Evolutionary conservation across 2,113 vertebrate genomes (phyloP).

Genomic region (Cololabis saira): DNA sequence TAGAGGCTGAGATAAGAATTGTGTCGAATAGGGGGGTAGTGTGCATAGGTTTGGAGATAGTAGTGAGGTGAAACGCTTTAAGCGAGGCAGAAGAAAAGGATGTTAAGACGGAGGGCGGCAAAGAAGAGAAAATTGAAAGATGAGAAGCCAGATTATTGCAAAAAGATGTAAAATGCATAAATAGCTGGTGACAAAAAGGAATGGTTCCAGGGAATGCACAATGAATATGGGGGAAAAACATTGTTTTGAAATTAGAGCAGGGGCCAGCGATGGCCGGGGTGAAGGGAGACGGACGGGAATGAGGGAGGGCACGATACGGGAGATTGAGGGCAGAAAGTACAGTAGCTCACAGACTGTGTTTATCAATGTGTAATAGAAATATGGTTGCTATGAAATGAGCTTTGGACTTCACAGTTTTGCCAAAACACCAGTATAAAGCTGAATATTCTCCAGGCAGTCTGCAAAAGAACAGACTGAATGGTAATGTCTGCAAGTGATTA

Average conservation of each 20-base stretch:
- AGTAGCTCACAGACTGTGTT: constrained; percentile 58
- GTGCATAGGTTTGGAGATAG: constrained; percentile 63
- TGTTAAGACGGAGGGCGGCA: constrained; percentile 48
- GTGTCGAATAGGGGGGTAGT: constrained; percentile 41
- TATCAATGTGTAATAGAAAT: constrained; percentile 70
- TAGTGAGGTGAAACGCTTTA: constrained; percentile 66
- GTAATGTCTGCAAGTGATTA: constrained; percentile 70
- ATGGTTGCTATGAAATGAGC: constrained; percentile 49
- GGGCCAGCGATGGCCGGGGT: not conserved
- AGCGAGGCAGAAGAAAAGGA: constrained; percentile 53
- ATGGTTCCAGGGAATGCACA: constrained; percentile 27
- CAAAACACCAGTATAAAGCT: constrained; percentile 66
- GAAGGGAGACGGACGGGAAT: constrained; percentile 15
- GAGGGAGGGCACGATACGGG: constrained; percentile 3
- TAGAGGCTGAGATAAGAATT: constrained; percentile 65
- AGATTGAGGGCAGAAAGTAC: constrained; percentile 40
- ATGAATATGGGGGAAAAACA: constrained; percentile 11
- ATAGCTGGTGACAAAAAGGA: constrained; percentile 54
- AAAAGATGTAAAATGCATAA: constrained; percentile 68
- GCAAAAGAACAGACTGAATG: constrained; percentile 52
- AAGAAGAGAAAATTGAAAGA: constrained; percentile 76
- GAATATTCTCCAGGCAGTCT: constrained; percentile 43
- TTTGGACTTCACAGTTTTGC: constrained; percentile 63
- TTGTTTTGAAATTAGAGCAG: not conserved
- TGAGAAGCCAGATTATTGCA: constrained; percentile 75